Conservation (phyloP, 1,140 invertebrate genomes). For the Sitobion miscanthi region DNA sequence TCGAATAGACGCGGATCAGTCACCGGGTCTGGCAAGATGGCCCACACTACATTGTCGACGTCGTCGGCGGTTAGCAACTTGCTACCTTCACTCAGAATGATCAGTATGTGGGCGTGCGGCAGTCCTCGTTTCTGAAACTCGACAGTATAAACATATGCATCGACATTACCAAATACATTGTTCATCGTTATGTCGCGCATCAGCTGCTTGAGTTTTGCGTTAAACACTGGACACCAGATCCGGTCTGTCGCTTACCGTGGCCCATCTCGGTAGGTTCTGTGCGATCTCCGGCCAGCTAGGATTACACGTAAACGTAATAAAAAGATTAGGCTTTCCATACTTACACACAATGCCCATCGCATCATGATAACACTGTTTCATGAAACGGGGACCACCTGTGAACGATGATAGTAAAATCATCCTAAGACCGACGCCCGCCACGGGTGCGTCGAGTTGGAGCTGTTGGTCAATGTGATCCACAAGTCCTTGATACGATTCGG, state of each 20-base stretch:
- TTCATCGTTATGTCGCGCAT: not conserved
- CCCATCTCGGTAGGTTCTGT: not conserved
- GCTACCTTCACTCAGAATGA: too few relatives aligned
- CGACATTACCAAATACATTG: slow-evolving; percentile 32
- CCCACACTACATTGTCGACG: too few relatives aligned
- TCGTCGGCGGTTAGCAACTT: too few relatives aligned
- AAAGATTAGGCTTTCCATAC: too few relatives aligned
- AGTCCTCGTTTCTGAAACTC: too few relatives aligned
- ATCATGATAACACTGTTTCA: slow-evolving; percentile 62
- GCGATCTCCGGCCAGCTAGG: too few relatives aligned
- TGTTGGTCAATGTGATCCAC: not conserved
- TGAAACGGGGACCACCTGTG: slow-evolving; percentile 63
- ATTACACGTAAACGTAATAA: too few relatives aligned
- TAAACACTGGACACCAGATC: slow-evolving; percentile 48
- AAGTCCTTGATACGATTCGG: slow-evolving; percentile 61
- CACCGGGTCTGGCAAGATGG: too few relatives aligned
- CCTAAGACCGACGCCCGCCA: slow-evolving; percentile 54
- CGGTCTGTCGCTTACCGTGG: not conserved
- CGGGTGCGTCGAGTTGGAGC: not conserved
- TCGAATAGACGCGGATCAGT: too few relatives aligned
- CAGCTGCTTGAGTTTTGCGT: slow-evolving; percentile 5
- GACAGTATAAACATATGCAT: too few relatives aligned
- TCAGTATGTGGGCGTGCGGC: too few relatives aligned
- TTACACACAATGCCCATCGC: too few relatives aligned
- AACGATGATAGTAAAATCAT: slow-evolving; percentile 64